Percentiles rank a stretch among this genome's conserved stretches.
These are phyloP conservation scores for Luperina nickerlii DNA, from an alignment of 2,888 invertebrate species.

Conservation along the genomic window DNA sequence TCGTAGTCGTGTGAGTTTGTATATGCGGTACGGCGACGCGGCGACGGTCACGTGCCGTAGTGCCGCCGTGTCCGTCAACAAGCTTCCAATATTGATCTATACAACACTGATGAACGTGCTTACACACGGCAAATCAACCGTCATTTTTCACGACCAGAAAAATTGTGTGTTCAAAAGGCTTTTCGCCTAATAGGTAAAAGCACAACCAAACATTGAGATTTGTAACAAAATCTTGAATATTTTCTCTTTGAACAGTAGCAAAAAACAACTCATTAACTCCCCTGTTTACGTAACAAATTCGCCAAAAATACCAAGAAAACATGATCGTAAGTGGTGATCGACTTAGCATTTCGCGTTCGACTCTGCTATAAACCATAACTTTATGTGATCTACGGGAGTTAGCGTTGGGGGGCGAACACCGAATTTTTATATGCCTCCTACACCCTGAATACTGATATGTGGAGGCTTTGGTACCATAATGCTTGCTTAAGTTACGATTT, in stretches of 20 bases:
- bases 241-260: neutral
- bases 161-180: neutral
- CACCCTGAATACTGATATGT: slow-evolving; percentile 77
- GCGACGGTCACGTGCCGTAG: neutral
- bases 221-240: no score
- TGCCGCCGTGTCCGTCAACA: neutral
- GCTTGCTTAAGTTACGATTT: slow-evolving; percentile 56
- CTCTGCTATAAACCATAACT: slow-evolving; percentile 81
- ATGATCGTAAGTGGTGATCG: slow-evolving; percentile 63
- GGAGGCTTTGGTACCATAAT: slow-evolving; percentile 45
- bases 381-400: slow-evolving; percentile 82
- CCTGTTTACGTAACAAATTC: slow-evolving; percentile 26
- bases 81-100: neutral
- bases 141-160: neutral
- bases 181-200: no score
- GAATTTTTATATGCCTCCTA: slow-evolving; percentile 78
- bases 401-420: slow-evolving; percentile 69
- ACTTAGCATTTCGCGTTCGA: slow-evolving; percentile 78
- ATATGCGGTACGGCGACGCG: neutral
- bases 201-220: neutral
- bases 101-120: neutral
- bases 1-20: neutral
- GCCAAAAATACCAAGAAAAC: slow-evolving; percentile 49
- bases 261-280: slow-evolving; percentile 39
- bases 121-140: neutral